Base-by-base conservation (phyloP, 2,797 vertebrate genomes). In the Poecilia picta region DNA sequence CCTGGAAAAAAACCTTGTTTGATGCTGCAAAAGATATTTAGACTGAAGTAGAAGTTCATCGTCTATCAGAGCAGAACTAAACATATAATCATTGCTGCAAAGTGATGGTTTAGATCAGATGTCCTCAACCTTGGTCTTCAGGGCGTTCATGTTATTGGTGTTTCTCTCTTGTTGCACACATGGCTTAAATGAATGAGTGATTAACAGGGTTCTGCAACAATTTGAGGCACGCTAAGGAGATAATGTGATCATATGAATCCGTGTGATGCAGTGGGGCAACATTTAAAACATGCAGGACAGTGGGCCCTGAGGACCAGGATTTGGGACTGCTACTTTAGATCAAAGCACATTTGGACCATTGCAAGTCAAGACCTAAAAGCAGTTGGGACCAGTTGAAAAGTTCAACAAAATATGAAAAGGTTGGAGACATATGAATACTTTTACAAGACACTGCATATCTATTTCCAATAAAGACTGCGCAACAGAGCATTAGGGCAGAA, bases 401-500 rank as follows among this genome's bases (percentile, higher is more conserved):
- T n/a, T 2, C 8, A 68, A 68, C 66, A 39, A 43, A 43, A 45
- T n/a, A 10, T 45, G 25, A 71, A 45, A 71, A 28, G 12, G 25
- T 71, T 45, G 1, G 5, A 28, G 25, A 2, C 0, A 0, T 45
- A 45, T 45, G 25, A 71, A 45, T 8, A n/a, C 12, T 71, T 45
- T 45, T 45, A 45, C 20, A n/a, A 15, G 64, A 6, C 23, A 70
- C 11, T n/a, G 2, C 5, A n/a, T 45, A 25, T 70, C 66, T 83
- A 73, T 78, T 77, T 79, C 11, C 12, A 51, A 2, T 66, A 23
- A 84, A 85, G 45, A 25, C 18, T 20, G 6, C 75, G 18, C 45
- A 81, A 82, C 57, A 77, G 36, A 75, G 53, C 11, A 31, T 16
- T 70, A 49, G 33, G 57, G 31, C 59, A 23, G 12, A 83, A 51